Base-by-base conservation (phyloP, 2,888 invertebrate species). In the Nysson spinosus region DNA sequence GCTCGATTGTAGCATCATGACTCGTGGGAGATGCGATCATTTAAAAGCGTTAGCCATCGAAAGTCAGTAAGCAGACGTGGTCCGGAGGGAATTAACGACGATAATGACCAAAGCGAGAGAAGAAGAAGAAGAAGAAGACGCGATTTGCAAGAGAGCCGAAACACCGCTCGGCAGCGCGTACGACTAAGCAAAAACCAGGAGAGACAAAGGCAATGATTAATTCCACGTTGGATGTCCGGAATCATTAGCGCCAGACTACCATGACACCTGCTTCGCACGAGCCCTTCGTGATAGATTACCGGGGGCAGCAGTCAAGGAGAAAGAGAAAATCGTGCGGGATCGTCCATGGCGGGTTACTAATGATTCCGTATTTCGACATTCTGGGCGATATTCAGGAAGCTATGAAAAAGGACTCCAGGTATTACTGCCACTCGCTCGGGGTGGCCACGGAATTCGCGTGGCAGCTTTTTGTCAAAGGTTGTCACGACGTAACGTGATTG, bases 151-250 rank as follows among this genome's bases (percentile, higher is more conserved):
- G 49, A 60, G 50, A 47, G 50, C 62, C 69, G 56, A 66, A 73
- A 69, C 77, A 69, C 60, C 57, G 67, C 57, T 54, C 51, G 54
- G 40, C 39, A 24, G 26, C 57, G 62, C 54, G 64, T 51, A 60
- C 66, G 40, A 28, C 61, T 49, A 30, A 44, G 67, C 73, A 70
- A 73, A 80, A 75, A 75, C 62, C 64, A 65, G 75, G 78, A 82
- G 66, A 85, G 85, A 85, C 85, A 85, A 84, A 84, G 84, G 80
- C 81, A 78, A 84, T 85, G 85, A 85, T 85, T 85, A 84, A 85
- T 85, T 85, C 82, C 70, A 81, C 75, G 78, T 83, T 82, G 81
- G 80, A 82, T 77, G 83, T 80, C 81, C 76, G 79, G 79, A 79
- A 85, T 85, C 85, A 85, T 85, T 85, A 85, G 80, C 81, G 83